Evolutionary conservation across 2,797 vertebrate species (phyloP), one percentile per base, ranked within the genome.

Genomic region (Erpetoichthys calabaricus): DNA sequence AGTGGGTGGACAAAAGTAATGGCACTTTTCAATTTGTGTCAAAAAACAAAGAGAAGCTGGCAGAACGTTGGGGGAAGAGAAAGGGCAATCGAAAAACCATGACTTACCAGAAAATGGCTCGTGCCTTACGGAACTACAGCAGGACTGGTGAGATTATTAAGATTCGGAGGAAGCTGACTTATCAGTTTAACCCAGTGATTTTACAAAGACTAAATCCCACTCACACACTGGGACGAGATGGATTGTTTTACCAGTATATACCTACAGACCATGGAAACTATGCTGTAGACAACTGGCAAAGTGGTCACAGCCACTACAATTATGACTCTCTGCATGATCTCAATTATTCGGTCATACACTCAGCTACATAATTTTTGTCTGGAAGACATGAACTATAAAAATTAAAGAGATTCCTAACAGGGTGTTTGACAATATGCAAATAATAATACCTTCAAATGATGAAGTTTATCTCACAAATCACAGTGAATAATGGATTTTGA

Each of bases 101-200:
- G 95, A 99, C 96, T 46, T 99, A 99, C 47, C 96, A 98, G 82
- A 99, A 99, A 81, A 96, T 99, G 96, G 95, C 96, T n/a, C 83
- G 96, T 59, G 96, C 96, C 0, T 78, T 99, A 55, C 85, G 96
- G 53, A 99, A 98, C 82, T 99, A 99, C 51, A 90, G 91, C 73
- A 89, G 89, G 76, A 98, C 94, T 0, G 95, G 96, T 0, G 96
- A 98, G 85, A 92, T 99, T 49, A 74, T 85, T 43, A 99, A 99
- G 71, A 89, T 98, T 41, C 86, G 94, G 42, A 92, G 91, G 67
- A 99, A 99, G 61, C 82, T 99, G 59, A 99, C 94, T 1, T 99
- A 99, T 73, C 96, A 94, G 65, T 99, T 99, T 76, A 93, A 91
- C 68, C 84, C 93, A 1, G 68, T 85, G 59, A 81, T 93, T 75